Evolutionary conservation across 2,797 vertebrate genomes (phyloP).

Genomic region (Falco columbarius): DNA sequence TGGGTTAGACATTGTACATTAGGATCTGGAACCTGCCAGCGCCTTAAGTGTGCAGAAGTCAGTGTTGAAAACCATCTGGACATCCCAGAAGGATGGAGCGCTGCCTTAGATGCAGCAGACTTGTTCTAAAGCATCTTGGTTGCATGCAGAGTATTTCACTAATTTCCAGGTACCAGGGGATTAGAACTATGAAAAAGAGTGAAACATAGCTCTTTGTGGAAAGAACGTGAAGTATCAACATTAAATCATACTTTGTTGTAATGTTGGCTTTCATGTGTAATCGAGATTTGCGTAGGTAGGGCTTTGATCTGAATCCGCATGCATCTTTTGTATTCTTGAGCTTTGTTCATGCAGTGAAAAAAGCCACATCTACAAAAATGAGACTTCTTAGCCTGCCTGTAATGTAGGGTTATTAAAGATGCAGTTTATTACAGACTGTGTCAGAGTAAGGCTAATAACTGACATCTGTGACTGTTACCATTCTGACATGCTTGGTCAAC

Average conservation of each 20-base stretch:
- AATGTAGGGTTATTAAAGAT: not conserved
- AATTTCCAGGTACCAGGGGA: not conserved
- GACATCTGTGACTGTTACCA: fast-evolving
- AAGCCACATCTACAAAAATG: not conserved
- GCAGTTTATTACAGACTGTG: not conserved
- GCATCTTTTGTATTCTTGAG: not conserved
- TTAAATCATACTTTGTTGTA: not conserved
- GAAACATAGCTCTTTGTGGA: not conserved
- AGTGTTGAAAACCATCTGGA: not conserved
- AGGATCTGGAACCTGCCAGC: not conserved
- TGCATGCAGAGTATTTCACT: not conserved
- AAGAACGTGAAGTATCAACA: not conserved
- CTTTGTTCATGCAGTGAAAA: not conserved
- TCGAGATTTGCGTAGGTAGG: not conserved
- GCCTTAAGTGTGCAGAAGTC: not conserved
- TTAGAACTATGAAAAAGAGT: not conserved
- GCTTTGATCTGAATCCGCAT: not conserved
- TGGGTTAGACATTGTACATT: not conserved
- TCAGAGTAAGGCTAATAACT: not conserved
- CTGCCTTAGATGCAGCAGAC: not conserved
- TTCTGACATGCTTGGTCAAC: not conserved
- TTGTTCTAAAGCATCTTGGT: not conserved
- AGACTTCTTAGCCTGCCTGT: not conserved
- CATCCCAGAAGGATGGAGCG: not conserved
- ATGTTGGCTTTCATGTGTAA: not conserved